Evolutionary conservation across 2,797 vertebrate genomes (phyloP), one percentile per base, ranked within the genome.

Genomic region (Urophycis tenuis): DNA sequence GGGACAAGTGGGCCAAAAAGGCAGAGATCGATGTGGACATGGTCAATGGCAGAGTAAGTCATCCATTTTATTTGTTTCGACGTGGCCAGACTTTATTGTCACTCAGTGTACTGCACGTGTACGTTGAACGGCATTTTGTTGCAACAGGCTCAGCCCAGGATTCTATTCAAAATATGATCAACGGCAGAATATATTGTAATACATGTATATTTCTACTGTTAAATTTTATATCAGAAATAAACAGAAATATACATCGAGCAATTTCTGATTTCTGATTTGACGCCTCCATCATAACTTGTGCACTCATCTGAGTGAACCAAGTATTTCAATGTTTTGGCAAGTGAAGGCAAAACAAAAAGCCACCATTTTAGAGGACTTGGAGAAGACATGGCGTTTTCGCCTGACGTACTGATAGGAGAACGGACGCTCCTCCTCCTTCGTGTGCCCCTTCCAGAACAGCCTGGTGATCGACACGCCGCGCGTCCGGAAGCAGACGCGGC

Each of bases 1-100:
- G 97, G 97, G 97, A 99, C 88, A 99, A 99, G 88, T 99, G 97
- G 97, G 97, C 97, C 60, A 96, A 99, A 92, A 97, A 98, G 84
- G 97, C 97, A 74, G 97, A 99, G 92, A 95, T 99, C 78, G 97
- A 99, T 87, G 89, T 97, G 77, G 97, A 99, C 1, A 94, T 95
- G 72, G 92, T 96, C 86, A 99, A 96, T 76, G 96, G 96, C 82
- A 95, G 96, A 95, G 98, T 99, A 94, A 94, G 96, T 95, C 81
- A 72, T 39, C 32, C 19, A 8, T 17, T 67, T 2, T 35, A 30
- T 25, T 33, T 0, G 7, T n/a, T n/a, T n/a, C n/a, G n/a, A n/a
- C n/a, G n/a, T n/a, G n/a, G n/a, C n/a, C n/a, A n/a, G n/a, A n/a
- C n/a, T n/a, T n/a, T n/a, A n/a, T n/a, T n/a, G n/a, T n/a, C n/a